Evolutionary conservation across 2,888 invertebrate genomes (phyloP).

Genomic region (Hemaris fuciformis): DNA sequence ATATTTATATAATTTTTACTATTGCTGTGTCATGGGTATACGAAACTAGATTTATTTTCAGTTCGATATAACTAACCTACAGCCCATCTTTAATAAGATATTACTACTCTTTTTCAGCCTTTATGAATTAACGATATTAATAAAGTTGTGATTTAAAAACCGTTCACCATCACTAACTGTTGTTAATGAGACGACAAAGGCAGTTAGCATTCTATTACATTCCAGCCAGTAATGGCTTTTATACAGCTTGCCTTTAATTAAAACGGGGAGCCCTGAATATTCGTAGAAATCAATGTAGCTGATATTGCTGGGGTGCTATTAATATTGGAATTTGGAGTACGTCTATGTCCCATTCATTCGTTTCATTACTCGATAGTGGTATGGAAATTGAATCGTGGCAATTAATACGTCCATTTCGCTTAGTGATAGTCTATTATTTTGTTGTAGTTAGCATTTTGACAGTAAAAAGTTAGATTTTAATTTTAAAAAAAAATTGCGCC

Average conservation of each 20-base stretch:
- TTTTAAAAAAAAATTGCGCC: too few relatives aligned
- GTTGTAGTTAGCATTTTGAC: too few relatives aligned
- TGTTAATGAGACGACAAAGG: not conserved
- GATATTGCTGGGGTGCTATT: not conserved
- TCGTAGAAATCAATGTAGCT: not conserved
- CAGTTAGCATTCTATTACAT: not conserved
- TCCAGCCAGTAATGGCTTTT: not conserved
- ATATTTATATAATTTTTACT: too few relatives aligned
- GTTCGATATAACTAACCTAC: too few relatives aligned
- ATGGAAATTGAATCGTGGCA: not conserved
- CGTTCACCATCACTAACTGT: not conserved
- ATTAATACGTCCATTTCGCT: not conserved
- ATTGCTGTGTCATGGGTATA: too few relatives aligned
- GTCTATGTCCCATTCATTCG: not conserved
- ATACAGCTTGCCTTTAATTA: not conserved
- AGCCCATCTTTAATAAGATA: too few relatives aligned
- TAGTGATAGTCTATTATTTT: not conserved
- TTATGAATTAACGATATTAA: too few relatives aligned
- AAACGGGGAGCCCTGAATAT: not conserved
- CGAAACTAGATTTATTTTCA: too few relatives aligned
- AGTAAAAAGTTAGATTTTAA: too few relatives aligned
- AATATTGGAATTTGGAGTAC: constrained; percentile 1
- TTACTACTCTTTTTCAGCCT: too few relatives aligned
- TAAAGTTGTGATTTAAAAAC: not conserved
- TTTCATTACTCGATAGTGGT: not conserved